Base-by-base conservation (phyloP, 1,140 invertebrate genomes). In the Ericerus pela region DNA sequence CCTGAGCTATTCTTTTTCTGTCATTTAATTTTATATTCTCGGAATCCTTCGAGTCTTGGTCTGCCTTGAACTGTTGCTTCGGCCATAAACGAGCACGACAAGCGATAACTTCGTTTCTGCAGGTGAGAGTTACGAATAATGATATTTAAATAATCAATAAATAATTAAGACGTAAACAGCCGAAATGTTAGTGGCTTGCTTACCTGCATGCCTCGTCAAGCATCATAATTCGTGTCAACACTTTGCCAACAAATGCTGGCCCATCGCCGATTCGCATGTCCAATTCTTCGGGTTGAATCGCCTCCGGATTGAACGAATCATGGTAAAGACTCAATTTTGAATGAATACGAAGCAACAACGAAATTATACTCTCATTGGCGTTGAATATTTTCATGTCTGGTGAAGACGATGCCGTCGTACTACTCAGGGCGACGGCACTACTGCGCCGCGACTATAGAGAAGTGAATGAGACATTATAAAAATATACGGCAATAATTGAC, bases 341-440 rank as follows among this genome's bases (percentile, higher is more conserved):
- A 69, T 96, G 91, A n/a, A 96, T 73, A 68, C 91, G 93, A 10
- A 96, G 72, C 22, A 97, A 71, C 31, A 96, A 72, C 0, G 90
- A 91, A 59, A 96, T 81, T 53, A 96, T 88, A 57, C 88, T 94
- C 69, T 96, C 92, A 62, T 90, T 86, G 2, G 41, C 41, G 41
- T 47, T 24, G 41, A 47, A 5, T 22, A 47, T 47, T 24, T 47
- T 47, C 10, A 16, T 14, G 16, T 47, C 41, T 4, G 41, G 26
- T 8, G 10, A 24, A 3, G 41, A 47, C 20, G 41, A 47, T 3
- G 6, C 18, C 20, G 41, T 24, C 2, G 2, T 24, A 24, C 10
- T 24, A 4, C 20, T 20, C 2, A 47, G 11, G 3, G 20, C 41
- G 10, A 47, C 41, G 26, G 41, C 41, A 24, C 16, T 41, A 16